A percentile compares a stretch with the other conserved stretches of the same genome.
Conservation (phyloP, 1,140 invertebrate species). For the Tribolium castaneum region DNA sequence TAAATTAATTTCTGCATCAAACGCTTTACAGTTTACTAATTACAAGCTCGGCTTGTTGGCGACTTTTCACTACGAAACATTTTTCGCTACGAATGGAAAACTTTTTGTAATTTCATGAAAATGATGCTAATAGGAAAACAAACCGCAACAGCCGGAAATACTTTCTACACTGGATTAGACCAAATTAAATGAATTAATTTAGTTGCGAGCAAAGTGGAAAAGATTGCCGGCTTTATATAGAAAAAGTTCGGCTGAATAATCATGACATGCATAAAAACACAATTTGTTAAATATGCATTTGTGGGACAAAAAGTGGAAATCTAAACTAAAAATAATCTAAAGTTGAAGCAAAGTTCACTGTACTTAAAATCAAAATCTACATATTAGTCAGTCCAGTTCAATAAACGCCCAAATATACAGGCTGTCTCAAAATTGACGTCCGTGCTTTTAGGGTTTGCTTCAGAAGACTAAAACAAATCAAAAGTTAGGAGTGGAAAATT, state of each 20-base stretch:
- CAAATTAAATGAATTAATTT: neutral
- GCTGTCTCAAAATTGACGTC: too few relatives aligned
- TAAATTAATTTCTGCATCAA: slow-evolving; percentile 24
- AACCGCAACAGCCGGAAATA: neutral
- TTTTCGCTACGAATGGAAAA: neutral
- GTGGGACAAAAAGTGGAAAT: too few relatives aligned
- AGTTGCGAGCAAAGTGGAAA: neutral
- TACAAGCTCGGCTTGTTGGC: neutral
- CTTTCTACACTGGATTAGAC: neutral
- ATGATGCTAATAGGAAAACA: neutral
- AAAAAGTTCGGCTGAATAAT: neutral
- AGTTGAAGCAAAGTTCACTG: too few relatives aligned
- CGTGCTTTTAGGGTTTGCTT: too few relatives aligned
- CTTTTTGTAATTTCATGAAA: neutral
- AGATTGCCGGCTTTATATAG: neutral
- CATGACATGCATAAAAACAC: neutral
- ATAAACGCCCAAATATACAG: too few relatives aligned
- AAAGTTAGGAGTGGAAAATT: too few relatives aligned
- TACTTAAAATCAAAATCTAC: too few relatives aligned
- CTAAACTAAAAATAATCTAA: too few relatives aligned
- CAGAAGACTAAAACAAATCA: too few relatives aligned
- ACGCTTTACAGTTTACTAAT: neutral
- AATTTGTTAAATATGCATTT: too few relatives aligned
- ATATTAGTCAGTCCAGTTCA: too few relatives aligned
- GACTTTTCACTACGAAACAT: neutral